Evolutionary conservation across 2,888 invertebrate species (phyloP).

Genomic region (Heliothis peltigera): DNA sequence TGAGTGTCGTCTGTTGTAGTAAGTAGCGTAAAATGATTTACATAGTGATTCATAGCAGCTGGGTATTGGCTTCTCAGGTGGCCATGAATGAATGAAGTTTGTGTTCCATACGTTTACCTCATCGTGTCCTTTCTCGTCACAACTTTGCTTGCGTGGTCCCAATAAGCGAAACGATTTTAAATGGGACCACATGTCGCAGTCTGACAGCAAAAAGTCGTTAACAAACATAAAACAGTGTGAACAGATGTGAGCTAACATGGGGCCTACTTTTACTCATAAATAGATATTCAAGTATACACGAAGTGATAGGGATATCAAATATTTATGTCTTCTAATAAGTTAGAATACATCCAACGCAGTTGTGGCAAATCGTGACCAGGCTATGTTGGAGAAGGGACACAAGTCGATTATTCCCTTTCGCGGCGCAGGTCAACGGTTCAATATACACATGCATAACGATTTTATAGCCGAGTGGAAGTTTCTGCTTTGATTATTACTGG

Average conservation of each 20-base stretch:
- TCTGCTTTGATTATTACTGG: slow-evolving; percentile 45
- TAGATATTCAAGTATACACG: slow-evolving; percentile 4
- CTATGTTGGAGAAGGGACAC: slow-evolving; percentile 49
- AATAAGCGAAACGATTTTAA: neutral
- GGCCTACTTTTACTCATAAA: slow-evolving; percentile 11
- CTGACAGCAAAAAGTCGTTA: slow-evolving; percentile 11
- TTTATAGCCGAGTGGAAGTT: slow-evolving; percentile 41
- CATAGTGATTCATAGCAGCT: slow-evolving; percentile 74
- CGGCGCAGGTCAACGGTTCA: slow-evolving; percentile 55
- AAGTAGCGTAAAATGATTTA: slow-evolving; percentile 68
- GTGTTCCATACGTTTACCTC: slow-evolving; percentile 70
- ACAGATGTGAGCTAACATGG: slow-evolving; percentile 16
- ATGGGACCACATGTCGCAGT: slow-evolving; percentile 6
- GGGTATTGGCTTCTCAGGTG: slow-evolving; percentile 52
- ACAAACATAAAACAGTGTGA: slow-evolving; percentile 14
- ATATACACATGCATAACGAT: slow-evolving; percentile 37
- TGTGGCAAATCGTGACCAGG: slow-evolving; percentile 51
- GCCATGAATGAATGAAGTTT: slow-evolving; percentile 74
- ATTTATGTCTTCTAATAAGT: slow-evolving; percentile 2
- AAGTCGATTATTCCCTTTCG: slow-evolving; percentile 58
- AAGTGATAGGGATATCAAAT: neutral
- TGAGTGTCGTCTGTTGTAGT: slow-evolving; percentile 67
- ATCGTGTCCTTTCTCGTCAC: slow-evolving; percentile 66
- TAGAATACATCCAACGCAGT: slow-evolving; percentile 8
- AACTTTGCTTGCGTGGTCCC: neutral